A percentile compares a stretch with the other conserved stretches of the same genome.
Conservation (phyloP, 2,888 invertebrate genomes). For the Caenorhabditis virilis region DNA sequence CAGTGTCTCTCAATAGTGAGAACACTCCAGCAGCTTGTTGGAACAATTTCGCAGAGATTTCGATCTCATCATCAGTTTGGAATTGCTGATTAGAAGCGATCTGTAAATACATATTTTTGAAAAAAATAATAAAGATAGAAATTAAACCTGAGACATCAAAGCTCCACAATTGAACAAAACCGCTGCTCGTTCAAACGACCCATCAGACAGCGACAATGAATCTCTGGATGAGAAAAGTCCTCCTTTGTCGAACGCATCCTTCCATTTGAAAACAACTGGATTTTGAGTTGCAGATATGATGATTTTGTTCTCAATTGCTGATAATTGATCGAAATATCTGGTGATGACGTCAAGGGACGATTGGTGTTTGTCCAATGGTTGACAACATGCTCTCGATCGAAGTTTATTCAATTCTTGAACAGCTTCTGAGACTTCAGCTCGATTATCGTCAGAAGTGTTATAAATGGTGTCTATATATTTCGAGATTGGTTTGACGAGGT, state of each 20-base stretch:
- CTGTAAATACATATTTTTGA: no score
- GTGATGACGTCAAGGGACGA: conserved; percentile 89
- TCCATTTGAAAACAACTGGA: conserved; percentile 95
- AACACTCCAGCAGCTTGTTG: conserved; percentile 82
- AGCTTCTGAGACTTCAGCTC: conserved; percentile 56
- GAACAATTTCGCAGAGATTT: conserved; percentile 86
- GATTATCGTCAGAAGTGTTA: conserved; percentile 75
- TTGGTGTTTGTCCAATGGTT: conserved; percentile 89
- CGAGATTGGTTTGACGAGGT: conserved; percentile 87
- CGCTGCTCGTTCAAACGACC: conserved; percentile 90
- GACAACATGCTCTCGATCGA: conserved; percentile 85
- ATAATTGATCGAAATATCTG: conserved; percentile 96
- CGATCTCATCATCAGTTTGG: conserved; percentile 87
- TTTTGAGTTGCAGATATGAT: conserved; percentile 84
- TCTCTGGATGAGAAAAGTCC: conserved; percentile 83
- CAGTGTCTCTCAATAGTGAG: conserved; percentile 78
- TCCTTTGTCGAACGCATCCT: conserved; percentile 96
- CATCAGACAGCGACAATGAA: conserved; percentile 70
- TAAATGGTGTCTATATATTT: conserved; percentile 89
- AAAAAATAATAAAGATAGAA: no score
- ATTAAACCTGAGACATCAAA: conserved; percentile 77
- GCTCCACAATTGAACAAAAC: conserved; percentile 95
- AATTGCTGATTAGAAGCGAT: conserved; percentile 84
- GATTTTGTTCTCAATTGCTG: conserved; percentile 88
- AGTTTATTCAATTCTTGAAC: conserved; percentile 79